Percentiles rank a stretch among this genome's conserved stretches.
Conservation (phyloP, 1,140 invertebrate species). For the Pemphigus obesinymphae region DNA sequence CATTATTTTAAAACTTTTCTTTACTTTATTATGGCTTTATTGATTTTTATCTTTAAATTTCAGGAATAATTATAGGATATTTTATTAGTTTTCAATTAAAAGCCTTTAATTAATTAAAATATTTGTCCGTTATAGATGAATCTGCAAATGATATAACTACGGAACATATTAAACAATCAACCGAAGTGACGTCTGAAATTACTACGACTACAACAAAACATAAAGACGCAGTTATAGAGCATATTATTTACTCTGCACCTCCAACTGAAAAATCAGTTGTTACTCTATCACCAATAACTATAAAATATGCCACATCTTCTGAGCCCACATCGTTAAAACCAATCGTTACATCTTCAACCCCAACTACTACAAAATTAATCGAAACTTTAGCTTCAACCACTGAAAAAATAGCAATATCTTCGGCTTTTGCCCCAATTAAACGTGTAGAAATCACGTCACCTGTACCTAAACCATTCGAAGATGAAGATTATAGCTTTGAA, state of each 20-base stretch:
- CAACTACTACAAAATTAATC: neutral
- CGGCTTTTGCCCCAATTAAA: neutral
- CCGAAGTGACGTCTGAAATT: neutral
- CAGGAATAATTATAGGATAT: too few species aligned
- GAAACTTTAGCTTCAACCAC: neutral
- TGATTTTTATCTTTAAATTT: too few species aligned
- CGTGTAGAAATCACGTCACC: neutral
- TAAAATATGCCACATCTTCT: neutral
- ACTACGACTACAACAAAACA: neutral
- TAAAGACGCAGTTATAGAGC: neutral
- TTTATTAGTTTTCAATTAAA: too few species aligned
- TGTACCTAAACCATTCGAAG: neutral
- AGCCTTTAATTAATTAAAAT: too few species aligned
- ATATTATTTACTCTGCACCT: neutral
- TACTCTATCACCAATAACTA: neutral
- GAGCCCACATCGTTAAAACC: neutral
- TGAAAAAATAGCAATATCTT: neutral
- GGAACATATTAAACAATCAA: neutral
- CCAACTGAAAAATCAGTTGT: neutral
- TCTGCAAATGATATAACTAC: neutral
- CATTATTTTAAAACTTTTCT: too few species aligned
- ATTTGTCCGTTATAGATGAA: neutral
- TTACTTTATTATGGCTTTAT: too few species aligned
- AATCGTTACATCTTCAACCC: too few species aligned
- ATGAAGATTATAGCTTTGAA: conserved; percentile 37